Evolutionary conservation across 1,140 invertebrate species (phyloP).

Genomic region (Drosophila equinoxialis): DNA sequence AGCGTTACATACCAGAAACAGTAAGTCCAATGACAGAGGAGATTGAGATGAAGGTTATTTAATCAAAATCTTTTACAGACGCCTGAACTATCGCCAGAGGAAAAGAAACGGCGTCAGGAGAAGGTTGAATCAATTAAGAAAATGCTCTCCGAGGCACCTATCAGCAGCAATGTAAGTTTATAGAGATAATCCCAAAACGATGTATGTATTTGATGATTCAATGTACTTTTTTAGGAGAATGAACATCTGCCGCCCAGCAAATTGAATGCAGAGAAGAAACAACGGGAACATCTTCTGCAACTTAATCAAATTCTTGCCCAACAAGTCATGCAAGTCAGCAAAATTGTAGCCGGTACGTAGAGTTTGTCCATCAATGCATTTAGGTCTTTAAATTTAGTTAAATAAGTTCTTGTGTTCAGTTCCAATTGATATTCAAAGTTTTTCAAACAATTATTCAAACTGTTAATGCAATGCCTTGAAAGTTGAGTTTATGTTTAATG

Average conservation of each 20-base stretch:
- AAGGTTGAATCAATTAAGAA: slow-evolving; percentile 96
- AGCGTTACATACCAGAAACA: slow-evolving; percentile 95
- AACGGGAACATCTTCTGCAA: slow-evolving; percentile 93
- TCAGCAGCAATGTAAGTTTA: slow-evolving; percentile 83
- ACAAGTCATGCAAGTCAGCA: slow-evolving; percentile 96
- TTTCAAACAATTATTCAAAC: slow-evolving; percentile 32
- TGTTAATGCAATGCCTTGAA: slow-evolving; percentile 60
- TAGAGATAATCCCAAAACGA: background rate
- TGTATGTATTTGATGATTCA: background rate
- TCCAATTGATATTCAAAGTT: slow-evolving; percentile 44
- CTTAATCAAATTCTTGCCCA: slow-evolving; percentile 96
- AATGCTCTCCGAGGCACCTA: slow-evolving; percentile 90
- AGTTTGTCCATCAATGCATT: slow-evolving; percentile 2
- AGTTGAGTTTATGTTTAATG: slow-evolving; percentile 69
- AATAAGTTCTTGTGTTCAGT: slow-evolving; percentile 39
- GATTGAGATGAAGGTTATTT: background rate
- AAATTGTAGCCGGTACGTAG: slow-evolving; percentile 93
- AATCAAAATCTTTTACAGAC: slow-evolving; percentile 83
- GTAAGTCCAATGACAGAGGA: slow-evolving; percentile 79
- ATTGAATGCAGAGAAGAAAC: slow-evolving; percentile 91
- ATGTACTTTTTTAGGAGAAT: slow-evolving; percentile 59
- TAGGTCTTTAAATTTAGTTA: slow-evolving; percentile 21
- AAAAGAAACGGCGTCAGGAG: slow-evolving; percentile 90
- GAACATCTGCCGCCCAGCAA: slow-evolving; percentile 84
- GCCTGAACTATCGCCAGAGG: slow-evolving; percentile 91